Conservation (phyloP, 2,888 invertebrate genomes). For the Drosophila subquinaria region DNA sequence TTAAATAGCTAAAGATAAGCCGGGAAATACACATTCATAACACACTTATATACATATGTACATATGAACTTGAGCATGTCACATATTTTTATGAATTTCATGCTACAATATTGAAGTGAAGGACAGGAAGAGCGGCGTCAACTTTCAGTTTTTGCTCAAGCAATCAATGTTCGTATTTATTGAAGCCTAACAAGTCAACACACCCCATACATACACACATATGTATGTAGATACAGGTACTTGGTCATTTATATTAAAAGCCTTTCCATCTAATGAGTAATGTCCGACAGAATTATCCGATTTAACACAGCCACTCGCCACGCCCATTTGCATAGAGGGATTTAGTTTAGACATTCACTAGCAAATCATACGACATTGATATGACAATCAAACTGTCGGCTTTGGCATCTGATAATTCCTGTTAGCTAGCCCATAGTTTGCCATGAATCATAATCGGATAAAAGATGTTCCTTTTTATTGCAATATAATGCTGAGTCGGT, state of each 20-base stretch:
- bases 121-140: conserved; percentile 62
- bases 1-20: conserved; percentile 57
- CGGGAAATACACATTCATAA: conserved; percentile 27
- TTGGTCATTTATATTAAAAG: conserved; percentile 26
- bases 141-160: conserved; percentile 48
- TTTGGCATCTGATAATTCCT: conserved; percentile 9
- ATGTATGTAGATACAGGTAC: not conserved
- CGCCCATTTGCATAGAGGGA: conserved; percentile 31
- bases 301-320: conserved; percentile 11
- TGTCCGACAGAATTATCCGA: conserved; percentile 17
- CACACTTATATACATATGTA: conserved; percentile 2
- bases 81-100: conserved; percentile 13
- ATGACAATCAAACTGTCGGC: conserved; percentile 41
- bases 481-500: not conserved
- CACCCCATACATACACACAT: conserved; percentile 27
- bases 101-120: conserved; percentile 19
- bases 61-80: conserved; percentile 50
- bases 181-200: conserved; percentile 34
- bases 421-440: not conserved
- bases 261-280: conserved; percentile 42
- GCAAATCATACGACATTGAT: conserved; percentile 46
- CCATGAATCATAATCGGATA: not conserved
- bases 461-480: not conserved
- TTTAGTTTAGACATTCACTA: conserved; percentile 46
- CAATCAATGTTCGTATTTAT: conserved; percentile 29